Conservation (phyloP, 2,888 invertebrate species). For the Lithophane semibrunnea region DNA sequence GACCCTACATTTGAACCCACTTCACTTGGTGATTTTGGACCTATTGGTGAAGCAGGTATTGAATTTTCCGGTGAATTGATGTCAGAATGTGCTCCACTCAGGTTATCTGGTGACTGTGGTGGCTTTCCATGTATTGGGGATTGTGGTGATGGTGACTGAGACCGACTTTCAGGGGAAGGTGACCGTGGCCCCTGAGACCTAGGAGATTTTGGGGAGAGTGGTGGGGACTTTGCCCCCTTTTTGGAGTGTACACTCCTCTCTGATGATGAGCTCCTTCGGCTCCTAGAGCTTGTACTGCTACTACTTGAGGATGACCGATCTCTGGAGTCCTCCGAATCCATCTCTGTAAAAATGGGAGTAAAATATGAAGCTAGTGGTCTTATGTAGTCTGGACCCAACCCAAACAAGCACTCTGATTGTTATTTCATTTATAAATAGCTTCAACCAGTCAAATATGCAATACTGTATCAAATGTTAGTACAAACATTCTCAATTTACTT, state of each 20-base stretch:
- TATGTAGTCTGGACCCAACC: slow-evolving; percentile 65
- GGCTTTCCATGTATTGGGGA: slow-evolving; percentile 70
- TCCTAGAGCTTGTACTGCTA: slow-evolving; percentile 87
- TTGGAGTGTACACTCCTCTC: slow-evolving; percentile 82
- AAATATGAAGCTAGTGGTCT: slow-evolving; percentile 65
- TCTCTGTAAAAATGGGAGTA: slow-evolving; percentile 82
- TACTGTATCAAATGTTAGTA: slow-evolving; percentile 70
- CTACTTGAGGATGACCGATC: slow-evolving; percentile 89
- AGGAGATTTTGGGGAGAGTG: slow-evolving; percentile 69
- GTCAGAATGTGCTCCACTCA: slow-evolving; percentile 86
- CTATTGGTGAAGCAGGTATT: slow-evolving; percentile 81
- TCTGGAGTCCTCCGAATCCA: slow-evolving; percentile 92
- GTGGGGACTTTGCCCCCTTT: slow-evolving; percentile 82
- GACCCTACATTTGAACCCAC: slow-evolving; percentile 77
- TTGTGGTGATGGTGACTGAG: slow-evolving; percentile 77
- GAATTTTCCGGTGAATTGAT: slow-evolving; percentile 88
- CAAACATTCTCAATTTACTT: slow-evolving; percentile 64
- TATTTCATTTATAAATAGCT: slow-evolving; percentile 69
- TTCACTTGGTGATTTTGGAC: slow-evolving; percentile 86
- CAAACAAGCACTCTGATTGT: slow-evolving; percentile 75
- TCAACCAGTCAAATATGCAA: slow-evolving; percentile 67
- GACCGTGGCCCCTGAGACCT: slow-evolving; percentile 77
- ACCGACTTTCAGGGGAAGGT: slow-evolving; percentile 78
- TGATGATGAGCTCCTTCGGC: slow-evolving; percentile 85
- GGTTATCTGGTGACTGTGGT: slow-evolving; percentile 81